phyloP scores from a whole-genome alignment of 2,888 invertebrate genomes.

The Mythimna albipuncta region DNA sequence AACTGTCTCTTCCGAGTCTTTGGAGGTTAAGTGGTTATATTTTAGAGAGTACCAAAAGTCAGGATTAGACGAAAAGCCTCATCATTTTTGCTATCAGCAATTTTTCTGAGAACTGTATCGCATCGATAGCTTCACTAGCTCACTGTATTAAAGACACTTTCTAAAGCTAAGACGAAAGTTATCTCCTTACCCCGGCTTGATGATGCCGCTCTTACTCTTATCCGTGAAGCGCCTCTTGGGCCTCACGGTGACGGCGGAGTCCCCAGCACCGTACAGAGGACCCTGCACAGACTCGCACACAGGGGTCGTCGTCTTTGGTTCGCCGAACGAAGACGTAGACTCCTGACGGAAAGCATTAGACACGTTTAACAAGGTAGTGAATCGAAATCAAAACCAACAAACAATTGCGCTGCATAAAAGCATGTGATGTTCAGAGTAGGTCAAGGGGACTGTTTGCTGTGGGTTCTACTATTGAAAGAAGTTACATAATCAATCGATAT shows the following conservation, averaged over 20 bases:
- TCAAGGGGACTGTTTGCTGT: too few relatives aligned
- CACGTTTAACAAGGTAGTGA: background rate
- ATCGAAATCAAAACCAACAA: background rate
- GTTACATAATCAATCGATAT: too few relatives aligned
- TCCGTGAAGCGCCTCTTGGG: conserved; percentile 59
- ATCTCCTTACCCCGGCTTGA: conserved; percentile 66
- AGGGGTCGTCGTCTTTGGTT: conserved; percentile 69
- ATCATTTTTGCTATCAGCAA: too few relatives aligned
- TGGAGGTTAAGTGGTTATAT: background rate
- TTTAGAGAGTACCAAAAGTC: background rate
- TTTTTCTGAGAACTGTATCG: too few relatives aligned
- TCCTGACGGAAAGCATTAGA: conserved; percentile 12
- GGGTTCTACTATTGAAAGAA: too few relatives aligned
- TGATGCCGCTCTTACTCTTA: conserved; percentile 72
- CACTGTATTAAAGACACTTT: background rate
- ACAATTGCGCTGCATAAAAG: background rate
- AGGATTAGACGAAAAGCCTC: background rate
- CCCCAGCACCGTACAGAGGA: conserved; percentile 80
- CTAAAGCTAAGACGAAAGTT: background rate
- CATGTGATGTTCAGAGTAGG: too few relatives aligned
- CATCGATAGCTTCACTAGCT: background rate
- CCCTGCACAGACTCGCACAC: conserved; percentile 52
- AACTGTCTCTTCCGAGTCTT: background rate
- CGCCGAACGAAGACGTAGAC: conserved; percentile 34
- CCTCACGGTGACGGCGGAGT: conserved; percentile 69